Evolutionary conservation across 2,888 invertebrate species (phyloP).

Genomic region (Trisateles emortualis): DNA sequence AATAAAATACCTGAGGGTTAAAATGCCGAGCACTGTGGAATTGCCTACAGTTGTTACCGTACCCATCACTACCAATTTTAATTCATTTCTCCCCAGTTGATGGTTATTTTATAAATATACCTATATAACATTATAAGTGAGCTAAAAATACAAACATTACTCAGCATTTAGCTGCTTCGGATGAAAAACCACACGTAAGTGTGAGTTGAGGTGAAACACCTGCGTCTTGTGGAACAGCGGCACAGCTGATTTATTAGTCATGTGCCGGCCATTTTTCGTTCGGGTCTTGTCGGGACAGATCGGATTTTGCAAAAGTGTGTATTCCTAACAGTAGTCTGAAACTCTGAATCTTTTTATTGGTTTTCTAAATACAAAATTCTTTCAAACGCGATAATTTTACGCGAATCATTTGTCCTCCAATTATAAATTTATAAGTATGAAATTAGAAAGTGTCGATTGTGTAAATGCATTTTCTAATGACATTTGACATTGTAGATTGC

Average conservation of each 20-base stretch:
- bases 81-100: too few relatives aligned
- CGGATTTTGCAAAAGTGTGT: slow-evolving; percentile 5
- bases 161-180: slow-evolving; percentile 19
- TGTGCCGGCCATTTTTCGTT: background rate
- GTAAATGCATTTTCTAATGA: slow-evolving; percentile 29
- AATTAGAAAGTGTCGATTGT: slow-evolving; percentile 18
- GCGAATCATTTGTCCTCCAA: background rate
- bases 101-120: too few relatives aligned
- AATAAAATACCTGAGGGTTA: too few relatives aligned
- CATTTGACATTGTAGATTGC: slow-evolving; percentile 36
- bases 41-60: too few relatives aligned
- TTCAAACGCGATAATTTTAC: too few relatives aligned
- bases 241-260: slow-evolving; percentile 21
- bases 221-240: slow-evolving; percentile 41
- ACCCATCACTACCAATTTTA: too few relatives aligned
- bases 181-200: slow-evolving; percentile 27
- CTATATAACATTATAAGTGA: too few relatives aligned
- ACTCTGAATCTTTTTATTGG: too few relatives aligned
- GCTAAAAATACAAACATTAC: slow-evolving; percentile 15
- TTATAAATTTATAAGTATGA: background rate
- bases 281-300: slow-evolving; percentile 27
- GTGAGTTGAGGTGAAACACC: slow-evolving; percentile 48
- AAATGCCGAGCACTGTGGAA: too few relatives aligned
- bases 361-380: too few relatives aligned
- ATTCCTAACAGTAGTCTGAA: too few relatives aligned